Evolutionary conservation across 37 sponge, comb jelly and placozoan genomes (phyloP), one percentile per base, ranked within the genome.

Genomic region (Theonella swinhoei): DNA sequence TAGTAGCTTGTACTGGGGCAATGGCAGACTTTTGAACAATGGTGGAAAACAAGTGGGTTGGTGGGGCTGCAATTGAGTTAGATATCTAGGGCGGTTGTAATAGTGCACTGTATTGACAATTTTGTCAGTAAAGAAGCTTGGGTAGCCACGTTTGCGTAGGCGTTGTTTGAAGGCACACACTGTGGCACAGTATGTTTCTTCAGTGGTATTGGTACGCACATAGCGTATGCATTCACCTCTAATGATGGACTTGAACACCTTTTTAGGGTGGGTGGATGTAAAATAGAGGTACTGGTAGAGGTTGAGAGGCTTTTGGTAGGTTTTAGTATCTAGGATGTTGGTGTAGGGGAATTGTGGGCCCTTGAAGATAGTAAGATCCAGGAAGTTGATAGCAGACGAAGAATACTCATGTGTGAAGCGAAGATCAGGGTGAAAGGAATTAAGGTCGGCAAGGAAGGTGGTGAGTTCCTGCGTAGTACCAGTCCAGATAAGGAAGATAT

Each of bases 401-500:
- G 85, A 84, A 29, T 3, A 11, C 5, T 37, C 37, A 17, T 20
- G 24, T 9, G 80, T 86, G 64, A 71, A 76, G 1, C 65, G 1
- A 23, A 84, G 42, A 5, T 5, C 4, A 1, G 85, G 69, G 28
- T 76, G 85, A 33, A 64, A 65, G 47, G 0, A 20, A 40, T 84
- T 84, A 26, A 84, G 36, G 4, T 1, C 36, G 0, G 25, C 0
- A n/a, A 84, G 14, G 35, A 84, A 84, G 28, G 42, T 28, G 4
- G 2, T 19, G 7, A 83, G 38, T 47, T 7, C 14, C 0, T 75
- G 9, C 1, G 23, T 75, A 9, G 19, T 14, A 2, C 64, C 26
- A 14, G 78, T 47, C 79, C 78, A 85, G 1, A 85, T 58, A 0
- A 85, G 39, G 63, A 85, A 79, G 9, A 86, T 86, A 67, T 86